phyloP scores from a whole-genome alignment of 2,888 invertebrate genomes.

The Octonoba sinensis region DNA sequence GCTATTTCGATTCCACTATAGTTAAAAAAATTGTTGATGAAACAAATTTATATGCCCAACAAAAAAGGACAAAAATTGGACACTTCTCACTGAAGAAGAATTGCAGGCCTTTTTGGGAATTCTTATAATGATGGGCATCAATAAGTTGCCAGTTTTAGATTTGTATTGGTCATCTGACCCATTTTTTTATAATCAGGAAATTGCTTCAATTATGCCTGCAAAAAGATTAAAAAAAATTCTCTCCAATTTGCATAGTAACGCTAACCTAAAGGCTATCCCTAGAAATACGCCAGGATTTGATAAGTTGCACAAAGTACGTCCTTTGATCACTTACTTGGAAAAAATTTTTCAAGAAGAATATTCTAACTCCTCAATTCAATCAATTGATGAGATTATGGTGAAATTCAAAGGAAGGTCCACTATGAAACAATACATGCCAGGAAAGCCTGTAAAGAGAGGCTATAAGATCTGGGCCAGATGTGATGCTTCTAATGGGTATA shows the following conservation, averaged over 20 bases:
- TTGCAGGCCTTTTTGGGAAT: slow-evolving; percentile 7
- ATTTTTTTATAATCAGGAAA: slow-evolving; percentile 18
- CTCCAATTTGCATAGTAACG: slow-evolving; percentile 24
- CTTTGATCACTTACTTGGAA: slow-evolving; percentile 4
- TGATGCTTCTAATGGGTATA: slow-evolving; percentile 15
- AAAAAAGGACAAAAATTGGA: no score
- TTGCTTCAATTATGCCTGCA: slow-evolving; percentile 7
- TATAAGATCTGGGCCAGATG: slow-evolving; percentile 24
- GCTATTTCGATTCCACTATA: no score
- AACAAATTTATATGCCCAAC: no score
- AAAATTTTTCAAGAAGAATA: slow-evolving; percentile 26
- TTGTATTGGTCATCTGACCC: slow-evolving; percentile 11
- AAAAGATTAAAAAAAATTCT: slow-evolving; percentile 21
- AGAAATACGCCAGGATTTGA: slow-evolving; percentile 22
- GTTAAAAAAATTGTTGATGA: no score
- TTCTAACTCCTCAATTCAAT: slow-evolving; percentile 19
- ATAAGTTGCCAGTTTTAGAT: slow-evolving; percentile 17
- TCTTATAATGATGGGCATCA: slow-evolving; percentile 17
- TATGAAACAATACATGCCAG: slow-evolving; percentile 25
- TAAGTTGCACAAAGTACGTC: slow-evolving; percentile 20
- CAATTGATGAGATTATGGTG: slow-evolving; percentile 13
- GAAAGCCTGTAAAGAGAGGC: slow-evolving; percentile 22
- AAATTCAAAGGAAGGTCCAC: slow-evolving; percentile 19
- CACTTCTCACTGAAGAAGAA: no score
- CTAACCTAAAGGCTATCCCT: slow-evolving; percentile 15